Percentiles rank a stretch among this genome's conserved stretches.
Conservation (phyloP, 1,140 invertebrate species). For the Calliphora vicina region DNA sequence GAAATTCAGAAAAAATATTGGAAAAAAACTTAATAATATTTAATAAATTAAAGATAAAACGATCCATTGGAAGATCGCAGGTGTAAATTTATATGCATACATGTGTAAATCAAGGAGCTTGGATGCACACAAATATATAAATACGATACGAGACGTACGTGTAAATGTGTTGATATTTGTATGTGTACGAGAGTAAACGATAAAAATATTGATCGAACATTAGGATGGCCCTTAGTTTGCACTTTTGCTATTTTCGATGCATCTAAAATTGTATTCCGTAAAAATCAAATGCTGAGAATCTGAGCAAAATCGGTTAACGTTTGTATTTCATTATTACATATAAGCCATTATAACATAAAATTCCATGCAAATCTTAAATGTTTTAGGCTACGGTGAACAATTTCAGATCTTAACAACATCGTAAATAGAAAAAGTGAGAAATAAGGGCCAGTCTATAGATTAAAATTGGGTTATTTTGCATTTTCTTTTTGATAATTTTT, state of each 20-base stretch:
- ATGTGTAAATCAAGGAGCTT: not conserved
- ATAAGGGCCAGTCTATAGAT: too few relatives aligned
- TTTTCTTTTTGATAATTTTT: not conserved
- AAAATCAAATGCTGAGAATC: too few relatives aligned
- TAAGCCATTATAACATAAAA: too few relatives aligned
- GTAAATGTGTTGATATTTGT: not conserved
- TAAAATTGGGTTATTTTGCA: not conserved
- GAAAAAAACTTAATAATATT: not conserved
- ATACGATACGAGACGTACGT: not conserved
- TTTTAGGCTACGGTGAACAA: too few relatives aligned
- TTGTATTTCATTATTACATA: too few relatives aligned
- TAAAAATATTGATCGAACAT: not conserved
- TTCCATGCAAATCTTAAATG: too few relatives aligned
- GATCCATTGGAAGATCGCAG: not conserved
- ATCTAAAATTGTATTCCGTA: too few relatives aligned
- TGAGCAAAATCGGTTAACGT: too few relatives aligned
- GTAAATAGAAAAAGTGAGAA: too few relatives aligned
- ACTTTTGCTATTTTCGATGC: too few relatives aligned
- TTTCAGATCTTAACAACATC: too few relatives aligned
- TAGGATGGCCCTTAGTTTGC: too few relatives aligned
- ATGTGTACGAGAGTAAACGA: not conserved
- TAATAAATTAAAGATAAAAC: not conserved
- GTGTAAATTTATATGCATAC: not conserved
- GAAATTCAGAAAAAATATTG: not conserved
- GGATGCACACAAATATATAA: not conserved